phyloP scores from a whole-genome alignment of 2,888 invertebrate species.

The Nemotelus nigrinus region DNA sequence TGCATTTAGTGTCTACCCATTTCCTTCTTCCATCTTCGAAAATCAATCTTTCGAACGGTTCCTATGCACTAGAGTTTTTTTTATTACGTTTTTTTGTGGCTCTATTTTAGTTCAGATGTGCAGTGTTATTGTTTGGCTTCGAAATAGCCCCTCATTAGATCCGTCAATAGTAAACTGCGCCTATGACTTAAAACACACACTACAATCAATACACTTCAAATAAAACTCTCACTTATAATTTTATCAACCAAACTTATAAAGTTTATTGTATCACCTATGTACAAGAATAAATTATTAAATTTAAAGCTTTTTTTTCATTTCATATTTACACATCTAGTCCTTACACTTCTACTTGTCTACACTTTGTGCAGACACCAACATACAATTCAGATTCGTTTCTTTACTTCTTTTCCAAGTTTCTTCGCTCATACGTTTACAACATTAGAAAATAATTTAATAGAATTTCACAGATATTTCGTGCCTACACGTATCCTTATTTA shows the following conservation, averaged over 20 bases:
- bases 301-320: constrained; percentile 32
- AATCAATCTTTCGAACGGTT: no score
- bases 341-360: not conserved
- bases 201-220: no score
- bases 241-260: constrained; percentile 29
- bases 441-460: constrained; percentile 37
- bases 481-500: constrained; percentile 14
- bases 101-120: no score
- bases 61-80: no score
- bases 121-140: no score
- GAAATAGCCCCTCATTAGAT: no score
- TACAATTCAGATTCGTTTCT: constrained; percentile 31
- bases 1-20: no score
- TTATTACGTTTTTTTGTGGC: no score
- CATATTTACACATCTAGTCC: constrained; percentile 19
- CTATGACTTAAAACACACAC: no score
- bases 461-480: constrained; percentile 19
- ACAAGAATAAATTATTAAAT: constrained; percentile 43
- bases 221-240: not conserved
- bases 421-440: not conserved
- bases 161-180: no score
- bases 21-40: no score
- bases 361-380: constrained; percentile 15
- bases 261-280: constrained; percentile 32
- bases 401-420: not conserved